Percentiles rank a stretch among this genome's conserved stretches.
Conservation (phyloP, 2,113 vertebrate genomes). For the Corydoras maculifer region DNA sequence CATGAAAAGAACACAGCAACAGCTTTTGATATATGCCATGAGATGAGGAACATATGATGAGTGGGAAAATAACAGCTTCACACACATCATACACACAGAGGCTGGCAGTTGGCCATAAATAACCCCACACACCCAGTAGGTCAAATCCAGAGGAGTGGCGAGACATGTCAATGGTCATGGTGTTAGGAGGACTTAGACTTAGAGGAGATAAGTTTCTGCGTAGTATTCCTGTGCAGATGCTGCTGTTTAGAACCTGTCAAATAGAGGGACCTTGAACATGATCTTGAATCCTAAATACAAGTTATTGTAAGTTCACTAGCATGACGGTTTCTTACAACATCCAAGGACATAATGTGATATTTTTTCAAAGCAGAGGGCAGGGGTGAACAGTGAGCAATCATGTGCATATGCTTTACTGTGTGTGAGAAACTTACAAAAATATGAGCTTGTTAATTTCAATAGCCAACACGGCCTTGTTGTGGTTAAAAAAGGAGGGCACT, state of each 20-base stretch:
- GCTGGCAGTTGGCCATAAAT: constrained; percentile 19
- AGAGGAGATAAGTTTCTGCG: constrained; percentile 50
- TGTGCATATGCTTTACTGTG: constrained; percentile 43
- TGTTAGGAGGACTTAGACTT: constrained; percentile 48
- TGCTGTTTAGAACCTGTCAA: background rate
- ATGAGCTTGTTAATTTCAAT: constrained; percentile 72
- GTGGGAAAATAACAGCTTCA: constrained; percentile 14
- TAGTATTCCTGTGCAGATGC: constrained; percentile 36
- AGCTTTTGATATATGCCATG: constrained; percentile 8
- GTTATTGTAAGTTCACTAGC: constrained; percentile 19
- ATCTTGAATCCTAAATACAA: background rate
- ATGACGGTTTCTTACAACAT: constrained; percentile 9
- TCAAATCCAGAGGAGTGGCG: constrained; percentile 18
- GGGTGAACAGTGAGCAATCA: constrained; percentile 27
- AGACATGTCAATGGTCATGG: background rate
- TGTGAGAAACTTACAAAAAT: constrained; percentile 65
- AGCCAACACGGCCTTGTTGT: constrained; percentile 68
- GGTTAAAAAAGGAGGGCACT: constrained; percentile 55
- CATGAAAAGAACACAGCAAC: constrained; percentile 7
- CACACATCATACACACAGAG: constrained; percentile 17
- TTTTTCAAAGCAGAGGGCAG: constrained; percentile 33
- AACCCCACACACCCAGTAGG: constrained; percentile 24
- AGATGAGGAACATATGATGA: constrained; percentile 15
- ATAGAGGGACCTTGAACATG: background rate
- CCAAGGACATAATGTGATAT: constrained; percentile 34